Evolutionary conservation across 1,140 invertebrate genomes (phyloP).

Genomic region (Trichogramma pretiosum): DNA sequence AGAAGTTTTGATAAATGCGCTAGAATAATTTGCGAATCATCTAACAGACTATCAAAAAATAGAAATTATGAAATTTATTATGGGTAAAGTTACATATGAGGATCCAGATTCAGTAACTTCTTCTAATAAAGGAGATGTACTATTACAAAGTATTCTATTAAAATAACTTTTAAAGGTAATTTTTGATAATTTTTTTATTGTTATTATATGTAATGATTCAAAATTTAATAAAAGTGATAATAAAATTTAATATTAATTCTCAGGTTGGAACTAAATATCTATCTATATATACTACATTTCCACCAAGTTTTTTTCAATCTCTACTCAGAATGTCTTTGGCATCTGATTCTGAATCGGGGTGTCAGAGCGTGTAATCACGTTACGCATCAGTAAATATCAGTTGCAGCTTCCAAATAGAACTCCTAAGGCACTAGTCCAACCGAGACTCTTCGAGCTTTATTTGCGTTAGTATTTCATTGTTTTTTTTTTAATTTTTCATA

Average conservation of each 20-base stretch:
- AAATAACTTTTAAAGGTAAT: constrained; percentile 87
- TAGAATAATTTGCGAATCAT: constrained; percentile 97
- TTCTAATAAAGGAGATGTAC: constrained; percentile 53
- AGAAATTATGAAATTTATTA: constrained; percentile 99
- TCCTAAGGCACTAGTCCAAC: no score
- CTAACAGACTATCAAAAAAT: constrained; percentile 99
- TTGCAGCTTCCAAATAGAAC: no score
- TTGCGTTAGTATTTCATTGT: no score
- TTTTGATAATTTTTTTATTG: background rate
- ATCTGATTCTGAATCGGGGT: constrained; percentile 72
- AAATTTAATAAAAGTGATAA: no score
- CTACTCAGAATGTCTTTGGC: constrained; percentile 78
- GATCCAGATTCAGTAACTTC: constrained; percentile 38
- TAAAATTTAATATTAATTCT: constrained; percentile 20
- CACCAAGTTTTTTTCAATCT: constrained; percentile 84
- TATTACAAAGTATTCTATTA: constrained; percentile 85
- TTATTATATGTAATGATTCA: constrained; percentile 1
- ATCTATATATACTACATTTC: constrained; percentile 89
- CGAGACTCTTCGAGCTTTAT: no score
- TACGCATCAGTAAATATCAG: no score
- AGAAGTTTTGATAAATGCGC: constrained; percentile 90
- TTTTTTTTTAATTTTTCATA: no score
- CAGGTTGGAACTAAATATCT: constrained; percentile 94
- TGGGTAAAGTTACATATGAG: constrained; percentile 79
- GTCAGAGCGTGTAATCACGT: no score